These are phyloP conservation scores for Hipparchia sbordonii DNA, from an alignment of 2,888 invertebrate genomes.

Conservation along the genomic window DNA sequence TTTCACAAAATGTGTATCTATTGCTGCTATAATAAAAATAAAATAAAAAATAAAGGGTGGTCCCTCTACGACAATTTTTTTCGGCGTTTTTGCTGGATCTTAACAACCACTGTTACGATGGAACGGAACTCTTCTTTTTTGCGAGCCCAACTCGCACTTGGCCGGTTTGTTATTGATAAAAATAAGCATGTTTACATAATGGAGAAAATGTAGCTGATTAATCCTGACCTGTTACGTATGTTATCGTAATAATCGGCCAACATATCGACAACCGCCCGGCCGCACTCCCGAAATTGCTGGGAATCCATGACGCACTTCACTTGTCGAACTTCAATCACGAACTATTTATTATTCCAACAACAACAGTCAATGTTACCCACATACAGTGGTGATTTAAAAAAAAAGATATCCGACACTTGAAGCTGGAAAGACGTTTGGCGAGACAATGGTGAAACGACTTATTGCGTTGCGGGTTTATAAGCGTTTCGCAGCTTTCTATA, in stretches of 20 bases:
- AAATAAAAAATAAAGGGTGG: too few species aligned
- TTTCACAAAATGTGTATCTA: too few species aligned
- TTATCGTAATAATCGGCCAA: slow-evolving; percentile 95
- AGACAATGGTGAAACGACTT: slow-evolving; percentile 62
- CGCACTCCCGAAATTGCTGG: slow-evolving; percentile 90
- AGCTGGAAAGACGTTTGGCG: slow-evolving; percentile 58
- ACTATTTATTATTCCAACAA: slow-evolving; percentile 6
- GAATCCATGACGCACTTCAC: slow-evolving; percentile 85
- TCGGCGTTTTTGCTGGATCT: too few species aligned
- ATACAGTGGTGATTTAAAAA: slow-evolving; percentile 2
- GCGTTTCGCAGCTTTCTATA: slow-evolving; percentile 38
- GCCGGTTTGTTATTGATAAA: too few species aligned
- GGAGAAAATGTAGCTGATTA: slow-evolving; percentile 11
- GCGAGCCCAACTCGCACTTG: too few species aligned
- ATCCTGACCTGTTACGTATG: slow-evolving; percentile 87
- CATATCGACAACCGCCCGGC: slow-evolving; percentile 93
- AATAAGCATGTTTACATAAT: not conserved
- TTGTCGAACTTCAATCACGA: slow-evolving; percentile 30
- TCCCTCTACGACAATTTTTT: too few species aligned
- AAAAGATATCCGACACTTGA: slow-evolving; percentile 12
- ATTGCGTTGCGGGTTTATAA: slow-evolving; percentile 36
- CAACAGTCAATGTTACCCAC: slow-evolving; percentile 10
- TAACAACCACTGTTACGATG: too few species aligned
- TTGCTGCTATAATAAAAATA: too few species aligned
- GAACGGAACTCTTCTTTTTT: too few species aligned